Evolutionary conservation across 2,888 invertebrate genomes (phyloP).

Genomic region (Leptinotarsa haldemani): DNA sequence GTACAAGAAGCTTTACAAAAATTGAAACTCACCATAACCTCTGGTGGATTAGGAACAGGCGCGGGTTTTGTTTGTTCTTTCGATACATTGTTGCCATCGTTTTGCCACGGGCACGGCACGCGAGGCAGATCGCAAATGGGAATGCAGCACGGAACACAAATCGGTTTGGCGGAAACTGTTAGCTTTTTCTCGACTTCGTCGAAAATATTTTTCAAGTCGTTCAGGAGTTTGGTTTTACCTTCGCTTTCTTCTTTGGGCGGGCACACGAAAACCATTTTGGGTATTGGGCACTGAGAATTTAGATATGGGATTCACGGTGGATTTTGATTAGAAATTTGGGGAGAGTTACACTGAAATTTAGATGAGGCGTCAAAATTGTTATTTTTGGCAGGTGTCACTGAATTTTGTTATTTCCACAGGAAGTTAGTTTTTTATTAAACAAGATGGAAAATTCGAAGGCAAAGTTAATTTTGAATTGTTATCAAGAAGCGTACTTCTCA

Average conservation of each 20-base stretch:
- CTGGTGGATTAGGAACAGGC: slow-evolving; percentile 66
- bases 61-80: slow-evolving; percentile 8
- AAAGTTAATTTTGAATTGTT: no score
- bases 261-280: slow-evolving; percentile 55
- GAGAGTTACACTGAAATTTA: slow-evolving; percentile 3
- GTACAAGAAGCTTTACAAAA: neutral
- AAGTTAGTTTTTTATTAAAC: neutral
- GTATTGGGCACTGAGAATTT: slow-evolving; percentile 8
- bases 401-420: neutral
- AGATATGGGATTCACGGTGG: slow-evolving; percentile 13
- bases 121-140: slow-evolving; percentile 57
- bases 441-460: no score
- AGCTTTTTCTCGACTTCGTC: slow-evolving; percentile 55
- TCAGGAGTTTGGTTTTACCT: slow-evolving; percentile 53
- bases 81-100: neutral
- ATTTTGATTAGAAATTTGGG: slow-evolving; percentile 31
- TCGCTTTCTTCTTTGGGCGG: slow-evolving; percentile 55
- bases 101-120: slow-evolving; percentile 6
- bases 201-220: slow-evolving; percentile 56
- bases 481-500: no score
- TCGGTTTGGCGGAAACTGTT: slow-evolving; percentile 58
- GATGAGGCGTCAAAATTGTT: neutral
- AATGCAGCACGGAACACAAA: slow-evolving; percentile 66
- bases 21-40: slow-evolving; percentile 66
- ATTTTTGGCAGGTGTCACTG: neutral